A percentile compares a stretch with the other conserved stretches of the same genome.
These are phyloP conservation scores for Tauraco erythrolophus DNA, from an alignment of 2,113 vertebrate genomes.

Conservation along the genomic window DNA sequence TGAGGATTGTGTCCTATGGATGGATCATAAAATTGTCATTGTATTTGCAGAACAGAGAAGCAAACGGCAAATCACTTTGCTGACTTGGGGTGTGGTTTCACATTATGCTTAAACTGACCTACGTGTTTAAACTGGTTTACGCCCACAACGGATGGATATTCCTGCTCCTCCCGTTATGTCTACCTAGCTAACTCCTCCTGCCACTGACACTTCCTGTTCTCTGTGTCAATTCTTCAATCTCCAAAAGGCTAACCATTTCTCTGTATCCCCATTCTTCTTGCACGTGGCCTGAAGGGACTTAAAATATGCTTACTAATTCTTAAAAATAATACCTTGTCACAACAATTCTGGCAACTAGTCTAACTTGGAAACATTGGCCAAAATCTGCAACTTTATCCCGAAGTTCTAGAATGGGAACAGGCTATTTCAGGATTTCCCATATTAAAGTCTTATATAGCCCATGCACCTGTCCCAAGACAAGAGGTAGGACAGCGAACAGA, in stretches of 20 bases:
- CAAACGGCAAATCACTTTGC: not conserved
- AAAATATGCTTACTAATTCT: not conserved
- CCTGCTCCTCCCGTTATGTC: rapidly evolving
- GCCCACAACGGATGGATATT: not conserved
- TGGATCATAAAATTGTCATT: not conserved
- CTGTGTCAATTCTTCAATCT: not conserved
- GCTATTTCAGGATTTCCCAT: not conserved
- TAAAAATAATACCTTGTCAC: not conserved
- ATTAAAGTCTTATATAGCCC: not conserved
- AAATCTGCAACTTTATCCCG: not conserved
- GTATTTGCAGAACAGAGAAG: not conserved
- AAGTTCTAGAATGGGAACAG: not conserved
- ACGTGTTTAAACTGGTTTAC: not conserved
- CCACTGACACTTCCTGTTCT: not conserved
- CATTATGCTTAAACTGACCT: not conserved
- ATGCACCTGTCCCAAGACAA: not conserved
- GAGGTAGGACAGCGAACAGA: not conserved
- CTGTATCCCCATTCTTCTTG: not conserved
- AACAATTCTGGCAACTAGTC: not conserved
- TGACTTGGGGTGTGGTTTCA: not conserved
- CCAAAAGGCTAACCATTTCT: not conserved
- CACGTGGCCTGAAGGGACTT: not conserved
- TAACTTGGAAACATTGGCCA: not conserved
- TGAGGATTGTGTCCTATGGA: not conserved
- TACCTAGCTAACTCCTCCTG: not conserved